A percentile compares a stretch with the other conserved stretches of the same genome.
These are phyloP conservation scores for Phalacrocorax aristotelis DNA, from an alignment of 2,113 vertebrate genomes.

Conservation along the genomic window DNA sequence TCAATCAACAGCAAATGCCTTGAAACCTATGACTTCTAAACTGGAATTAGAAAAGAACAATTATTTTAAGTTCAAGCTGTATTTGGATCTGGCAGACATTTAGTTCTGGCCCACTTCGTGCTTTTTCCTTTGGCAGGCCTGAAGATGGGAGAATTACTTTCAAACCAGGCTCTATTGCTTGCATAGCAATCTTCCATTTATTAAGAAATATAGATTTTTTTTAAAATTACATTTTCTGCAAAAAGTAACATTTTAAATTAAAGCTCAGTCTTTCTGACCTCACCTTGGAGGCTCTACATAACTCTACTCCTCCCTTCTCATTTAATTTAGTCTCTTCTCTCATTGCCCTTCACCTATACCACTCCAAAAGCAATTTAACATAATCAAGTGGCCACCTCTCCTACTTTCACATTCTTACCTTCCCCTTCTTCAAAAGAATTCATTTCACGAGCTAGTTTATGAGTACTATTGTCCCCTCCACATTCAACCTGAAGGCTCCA, in stretches of 20 bases:
- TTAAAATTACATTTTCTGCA: background rate
- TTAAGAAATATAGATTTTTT: background rate
- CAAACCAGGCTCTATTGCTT: background rate
- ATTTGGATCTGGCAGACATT: background rate
- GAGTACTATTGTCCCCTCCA: background rate
- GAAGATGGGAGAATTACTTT: background rate
- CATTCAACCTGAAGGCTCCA: background rate
- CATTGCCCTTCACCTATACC: background rate
- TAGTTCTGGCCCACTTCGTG: background rate
- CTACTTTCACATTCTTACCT: background rate
- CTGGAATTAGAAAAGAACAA: background rate
- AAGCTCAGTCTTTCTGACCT: background rate
- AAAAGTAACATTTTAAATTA: background rate
- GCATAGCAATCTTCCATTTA: background rate
- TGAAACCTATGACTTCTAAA: background rate
- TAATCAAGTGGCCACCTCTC: background rate
- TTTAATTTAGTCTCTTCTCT: background rate
- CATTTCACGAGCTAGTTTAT: background rate
- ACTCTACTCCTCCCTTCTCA: background rate
- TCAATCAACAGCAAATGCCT: background rate
- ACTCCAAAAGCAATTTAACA: background rate
- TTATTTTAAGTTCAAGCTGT: background rate
- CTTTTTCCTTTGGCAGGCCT: background rate
- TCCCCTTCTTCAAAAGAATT: background rate
- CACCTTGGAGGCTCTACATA: background rate